phyloP scores from a whole-genome alignment of 2,888 invertebrate species.

The Dasypolia templi region DNA sequence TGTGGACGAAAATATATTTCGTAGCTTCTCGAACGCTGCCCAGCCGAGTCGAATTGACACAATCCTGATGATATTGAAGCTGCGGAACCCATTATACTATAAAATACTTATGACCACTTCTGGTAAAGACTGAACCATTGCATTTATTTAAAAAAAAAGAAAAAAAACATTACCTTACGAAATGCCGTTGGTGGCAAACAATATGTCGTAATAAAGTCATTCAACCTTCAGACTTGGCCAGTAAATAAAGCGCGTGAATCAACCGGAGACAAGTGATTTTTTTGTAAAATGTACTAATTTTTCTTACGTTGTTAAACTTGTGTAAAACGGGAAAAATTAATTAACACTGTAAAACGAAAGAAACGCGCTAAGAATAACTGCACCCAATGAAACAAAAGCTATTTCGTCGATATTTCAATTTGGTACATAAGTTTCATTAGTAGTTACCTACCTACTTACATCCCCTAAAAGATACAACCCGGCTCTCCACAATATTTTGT shows the following conservation, averaged over 20 bases:
- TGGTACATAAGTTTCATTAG: too few relatives aligned
- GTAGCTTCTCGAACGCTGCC: too few relatives aligned
- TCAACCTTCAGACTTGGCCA: slow-evolving; percentile 33
- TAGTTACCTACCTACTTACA: too few relatives aligned
- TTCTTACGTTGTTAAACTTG: slow-evolving; percentile 1
- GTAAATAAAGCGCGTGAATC: slow-evolving; percentile 6
- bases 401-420: too few relatives aligned
- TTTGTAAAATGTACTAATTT: slow-evolving; percentile 16
- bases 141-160: too few relatives aligned
- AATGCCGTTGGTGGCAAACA: slow-evolving; percentile 22
- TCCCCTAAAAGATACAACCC: too few relatives aligned
- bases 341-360: not conserved
- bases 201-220: slow-evolving; percentile 26
- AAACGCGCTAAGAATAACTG: too few relatives aligned
- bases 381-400: too few relatives aligned
- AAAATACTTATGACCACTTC: too few relatives aligned
- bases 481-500: not conserved
- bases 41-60: too few relatives aligned
- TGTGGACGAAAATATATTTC: too few relatives aligned
- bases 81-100: not conserved
- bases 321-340: not conserved
- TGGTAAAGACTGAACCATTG: not conserved
- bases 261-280: slow-evolving; percentile 13
- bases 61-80: not conserved
- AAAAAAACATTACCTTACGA: slow-evolving; percentile 12